phyloP scores from a whole-genome alignment of 2,113 vertebrate species.

The Ivindomyrus marchei region DNA sequence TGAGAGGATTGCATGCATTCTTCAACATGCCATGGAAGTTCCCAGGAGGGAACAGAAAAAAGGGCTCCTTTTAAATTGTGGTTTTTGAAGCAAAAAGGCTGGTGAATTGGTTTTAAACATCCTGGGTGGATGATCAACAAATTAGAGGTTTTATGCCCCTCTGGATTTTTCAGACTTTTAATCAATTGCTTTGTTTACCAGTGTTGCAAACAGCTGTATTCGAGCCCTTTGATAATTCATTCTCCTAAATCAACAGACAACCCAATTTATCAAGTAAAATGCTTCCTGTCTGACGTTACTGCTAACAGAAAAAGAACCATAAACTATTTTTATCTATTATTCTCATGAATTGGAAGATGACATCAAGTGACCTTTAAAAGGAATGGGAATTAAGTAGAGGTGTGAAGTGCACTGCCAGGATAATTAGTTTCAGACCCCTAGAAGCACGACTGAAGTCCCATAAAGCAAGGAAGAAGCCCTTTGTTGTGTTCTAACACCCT shows the following conservation, averaged over 20 bases:
- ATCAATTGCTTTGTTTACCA: neutral
- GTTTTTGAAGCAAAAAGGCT: neutral
- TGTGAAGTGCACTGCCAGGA: too few relatives aligned
- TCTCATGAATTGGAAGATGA: too few relatives aligned
- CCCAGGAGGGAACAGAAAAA: neutral
- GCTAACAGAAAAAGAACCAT: neutral
- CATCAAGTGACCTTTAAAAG: too few relatives aligned
- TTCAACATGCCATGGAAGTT: neutral
- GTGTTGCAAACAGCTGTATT: neutral
- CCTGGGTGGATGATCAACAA: neutral
- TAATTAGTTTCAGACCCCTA: too few relatives aligned
- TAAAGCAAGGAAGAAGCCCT: too few relatives aligned
- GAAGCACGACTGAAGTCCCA: too few relatives aligned
- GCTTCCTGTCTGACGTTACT: neutral
- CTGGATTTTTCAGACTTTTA: neutral
- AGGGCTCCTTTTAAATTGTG: neutral
- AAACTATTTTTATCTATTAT: neutral
- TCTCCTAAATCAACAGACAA: neutral
- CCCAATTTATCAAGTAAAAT: neutral
- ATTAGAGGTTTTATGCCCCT: neutral
- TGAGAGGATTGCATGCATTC: neutral
- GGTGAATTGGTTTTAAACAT: neutral
- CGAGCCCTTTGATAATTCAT: neutral
- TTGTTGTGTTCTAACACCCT: too few relatives aligned
- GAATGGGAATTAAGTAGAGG: too few relatives aligned